Conservation (phyloP, 2,888 invertebrate genomes). For the Drosophila pseudotalamancana region DNA sequence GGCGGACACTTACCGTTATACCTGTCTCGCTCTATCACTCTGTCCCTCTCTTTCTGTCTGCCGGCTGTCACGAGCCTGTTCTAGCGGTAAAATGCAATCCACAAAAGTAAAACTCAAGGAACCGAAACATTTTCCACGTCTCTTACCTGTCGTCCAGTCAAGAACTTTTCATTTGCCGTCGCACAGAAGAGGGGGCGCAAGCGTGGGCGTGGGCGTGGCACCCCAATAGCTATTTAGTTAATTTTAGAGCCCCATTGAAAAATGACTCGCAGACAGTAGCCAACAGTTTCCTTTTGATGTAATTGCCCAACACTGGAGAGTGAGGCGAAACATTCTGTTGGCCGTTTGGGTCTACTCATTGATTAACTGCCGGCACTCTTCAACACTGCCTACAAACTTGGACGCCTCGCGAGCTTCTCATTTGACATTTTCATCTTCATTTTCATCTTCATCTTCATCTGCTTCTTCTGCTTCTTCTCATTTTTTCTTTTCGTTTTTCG, state of each 20-base stretch:
- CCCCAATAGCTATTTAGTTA: conserved; percentile 61
- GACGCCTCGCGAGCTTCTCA: conserved; percentile 22
- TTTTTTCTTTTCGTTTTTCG: conserved; percentile 7
- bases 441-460: conserved; percentile 7
- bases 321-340: not conserved
- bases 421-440: conserved; percentile 64
- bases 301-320: conserved; percentile 44
- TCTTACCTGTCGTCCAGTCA: too few species aligned
- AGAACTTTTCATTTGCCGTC: conserved; percentile 49
- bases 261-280: conserved; percentile 48
- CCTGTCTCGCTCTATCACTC: too few species aligned
- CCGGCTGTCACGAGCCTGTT: too few species aligned
- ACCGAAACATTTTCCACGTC: too few species aligned
- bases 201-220: not conserved
- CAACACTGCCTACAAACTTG: not conserved
- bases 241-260: conserved; percentile 61
- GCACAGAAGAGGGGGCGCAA: not conserved
- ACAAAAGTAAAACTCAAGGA: too few species aligned
- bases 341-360: conserved; percentile 54
- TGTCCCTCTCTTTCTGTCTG: too few species aligned
- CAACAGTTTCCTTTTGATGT: conserved; percentile 70
- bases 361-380: conserved; percentile 62
- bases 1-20: conserved; percentile 14
- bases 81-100: too few species aligned
- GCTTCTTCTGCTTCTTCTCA: conserved; percentile 9